phyloP scores from a whole-genome alignment of 2,888 invertebrate species.

The Perizoma flavofasciatum region DNA sequence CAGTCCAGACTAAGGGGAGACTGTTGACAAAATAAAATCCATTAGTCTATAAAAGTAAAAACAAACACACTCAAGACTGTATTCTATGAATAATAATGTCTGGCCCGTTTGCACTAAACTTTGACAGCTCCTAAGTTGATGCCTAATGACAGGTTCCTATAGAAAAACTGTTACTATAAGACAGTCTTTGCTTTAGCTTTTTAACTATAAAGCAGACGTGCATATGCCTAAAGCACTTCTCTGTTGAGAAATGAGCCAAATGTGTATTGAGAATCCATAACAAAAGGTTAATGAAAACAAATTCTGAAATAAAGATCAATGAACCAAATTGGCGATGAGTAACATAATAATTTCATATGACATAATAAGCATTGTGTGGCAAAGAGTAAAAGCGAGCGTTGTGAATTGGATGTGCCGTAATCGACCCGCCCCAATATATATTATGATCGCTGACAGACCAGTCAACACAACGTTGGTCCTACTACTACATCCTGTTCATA shows the following conservation, averaged over 20 bases:
- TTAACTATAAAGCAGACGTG: too few species aligned
- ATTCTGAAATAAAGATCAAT: slow-evolving; percentile 15
- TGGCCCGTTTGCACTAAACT: too few species aligned
- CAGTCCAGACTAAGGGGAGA: too few species aligned
- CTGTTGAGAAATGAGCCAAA: neutral
- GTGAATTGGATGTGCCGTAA: slow-evolving; percentile 58
- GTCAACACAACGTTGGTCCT: slow-evolving; percentile 39
- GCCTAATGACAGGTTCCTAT: too few species aligned
- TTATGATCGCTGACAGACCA: slow-evolving; percentile 41
- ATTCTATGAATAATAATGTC: too few species aligned
- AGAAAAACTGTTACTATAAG: too few species aligned
- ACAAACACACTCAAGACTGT: too few species aligned
- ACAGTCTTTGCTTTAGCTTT: too few species aligned
- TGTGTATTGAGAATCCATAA: neutral
- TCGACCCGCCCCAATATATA: slow-evolving; percentile 47
- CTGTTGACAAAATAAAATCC: too few species aligned
- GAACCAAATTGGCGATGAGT: slow-evolving; percentile 15
- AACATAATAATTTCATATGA: slow-evolving; percentile 49
- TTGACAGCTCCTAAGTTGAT: too few species aligned
- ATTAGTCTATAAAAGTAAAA: too few species aligned
- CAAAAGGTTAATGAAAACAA: neutral
- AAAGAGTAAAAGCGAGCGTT: slow-evolving; percentile 69
- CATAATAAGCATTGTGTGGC: slow-evolving; percentile 58
- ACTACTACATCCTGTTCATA: slow-evolving; percentile 27
- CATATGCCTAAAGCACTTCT: neutral